These are phyloP conservation scores for Synchiropus splendidus DNA, from an alignment of 2,113 vertebrate genomes.

Conservation along the genomic window DNA sequence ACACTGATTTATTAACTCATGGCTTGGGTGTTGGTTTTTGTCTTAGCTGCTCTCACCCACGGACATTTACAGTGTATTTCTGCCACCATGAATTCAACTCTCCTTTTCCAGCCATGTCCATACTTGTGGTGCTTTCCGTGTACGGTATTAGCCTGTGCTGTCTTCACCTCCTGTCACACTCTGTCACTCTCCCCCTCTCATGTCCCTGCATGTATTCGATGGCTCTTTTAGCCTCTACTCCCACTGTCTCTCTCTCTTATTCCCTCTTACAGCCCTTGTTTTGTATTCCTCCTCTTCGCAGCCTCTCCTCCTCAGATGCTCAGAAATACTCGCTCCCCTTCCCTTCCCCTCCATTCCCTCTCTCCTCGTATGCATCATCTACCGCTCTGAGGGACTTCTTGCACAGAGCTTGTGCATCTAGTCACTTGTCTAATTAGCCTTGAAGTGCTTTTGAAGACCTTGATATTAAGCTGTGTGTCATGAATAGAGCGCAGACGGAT, in stretches of 20 bases:
- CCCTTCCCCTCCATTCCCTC: constrained; percentile 6
- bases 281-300: constrained; percentile 26
- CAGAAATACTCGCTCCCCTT: constrained; percentile 1
- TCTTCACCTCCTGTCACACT: neutral
- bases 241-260: constrained; percentile 35
- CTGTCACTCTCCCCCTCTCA: constrained; percentile 1
- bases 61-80: no score
- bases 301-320: constrained; percentile 23
- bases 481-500: constrained; percentile 43
- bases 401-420: constrained; percentile 46
- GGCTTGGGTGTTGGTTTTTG: neutral
- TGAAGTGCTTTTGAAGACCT: constrained; percentile 56
- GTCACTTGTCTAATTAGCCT: constrained; percentile 58
- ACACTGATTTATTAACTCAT: neutral
- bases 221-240: constrained; percentile 20
- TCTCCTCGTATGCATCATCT: constrained; percentile 30
- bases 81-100: no score
- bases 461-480: constrained; percentile 51
- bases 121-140: constrained; percentile 36
- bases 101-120: constrained; percentile 33
- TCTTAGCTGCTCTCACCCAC: neutral
- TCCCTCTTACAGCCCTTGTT: constrained; percentile 31
- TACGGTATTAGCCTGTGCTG: constrained; percentile 11
- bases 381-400: constrained; percentile 25
- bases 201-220: constrained; percentile 3